Evolutionary conservation across 1,140 invertebrate species (phyloP).

Genomic region (Campoletis sonorensis): DNA sequence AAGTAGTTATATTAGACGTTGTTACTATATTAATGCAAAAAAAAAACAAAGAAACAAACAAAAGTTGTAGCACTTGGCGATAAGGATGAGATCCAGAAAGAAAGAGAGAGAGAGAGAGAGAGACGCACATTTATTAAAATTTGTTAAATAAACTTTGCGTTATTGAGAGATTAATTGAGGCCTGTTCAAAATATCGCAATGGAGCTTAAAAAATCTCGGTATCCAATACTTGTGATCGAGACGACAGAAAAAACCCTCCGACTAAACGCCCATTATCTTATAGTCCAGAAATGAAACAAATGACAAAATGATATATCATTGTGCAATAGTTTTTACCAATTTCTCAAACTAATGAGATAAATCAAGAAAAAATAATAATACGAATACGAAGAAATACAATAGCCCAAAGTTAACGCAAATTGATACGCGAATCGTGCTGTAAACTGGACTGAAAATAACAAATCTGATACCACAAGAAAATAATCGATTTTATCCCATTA

Average conservation of each 20-base stretch:
- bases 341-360: background rate
- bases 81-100: background rate
- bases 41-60: background rate
- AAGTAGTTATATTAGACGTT: conserved; percentile 27
- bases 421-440: background rate
- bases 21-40: conserved; percentile 14
- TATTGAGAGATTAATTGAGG: background rate
- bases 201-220: background rate
- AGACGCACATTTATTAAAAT: conserved; percentile 20
- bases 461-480: background rate
- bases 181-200: background rate
- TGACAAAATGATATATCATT: conserved; percentile 14
- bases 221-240: background rate
- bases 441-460: background rate
- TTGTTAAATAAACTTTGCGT: conserved; percentile 5
- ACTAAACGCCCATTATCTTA: background rate
- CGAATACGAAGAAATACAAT: background rate
- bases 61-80: conserved; percentile 13
- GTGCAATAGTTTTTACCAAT: conserved; percentile 11
- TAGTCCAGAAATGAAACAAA: conserved; percentile 11
- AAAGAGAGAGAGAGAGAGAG: conserved; percentile 5
- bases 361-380: too few species aligned
- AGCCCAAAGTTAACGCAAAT: background rate
- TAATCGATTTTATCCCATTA: background rate
- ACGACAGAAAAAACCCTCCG: conserved; percentile 2